Base-by-base conservation (phyloP, 2,888 invertebrate species). In the Pheosia gnoma region DNA sequence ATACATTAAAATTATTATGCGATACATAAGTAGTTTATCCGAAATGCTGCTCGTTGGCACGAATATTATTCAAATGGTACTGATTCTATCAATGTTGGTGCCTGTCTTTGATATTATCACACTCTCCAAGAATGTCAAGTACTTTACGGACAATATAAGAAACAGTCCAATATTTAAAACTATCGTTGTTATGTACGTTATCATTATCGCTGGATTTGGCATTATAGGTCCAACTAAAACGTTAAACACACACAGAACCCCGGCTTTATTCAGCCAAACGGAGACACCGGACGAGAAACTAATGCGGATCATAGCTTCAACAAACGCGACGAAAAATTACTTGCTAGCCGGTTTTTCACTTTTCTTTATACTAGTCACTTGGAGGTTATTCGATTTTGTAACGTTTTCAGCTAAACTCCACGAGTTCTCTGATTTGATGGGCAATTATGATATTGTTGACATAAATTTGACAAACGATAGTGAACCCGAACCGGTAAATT, bases 381-480 rank as follows among this genome's bases (percentile, higher is more conserved):
- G 84, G 71, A 84, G 91, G 70, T 65, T 90, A 57, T 66, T 82
- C 58, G 90, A 90, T 53, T 85, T 79, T 70, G 74, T 90, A 11
- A 75, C 70, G 61, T 90, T 90, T 82, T 85, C 90, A 75, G 89
- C 89, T 3, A 91, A 88, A 71, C 79, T 90, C 38, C 78, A 84
- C 37, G 89, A 91, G 66, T 88, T 91, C 65, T 85, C 85, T 6
- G 78, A 85, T 72, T 75, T 89, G 60, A 89, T 90, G 87, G 82
- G 77, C 63, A 78, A 86, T 63, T 90, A 87, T 69, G 77, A 88
- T 66, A 66, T 89, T 43, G 62, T 90, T 13, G 89, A 91, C 65
- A 73, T 84, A 11, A 74, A 77, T 3, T 70, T 74, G 38, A 57
- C 62, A 25, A 25, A 25, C 51, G 73, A 77, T 59, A 5, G 59